Percentiles rank a stretch among this genome's conserved stretches.
Conservation (phyloP, 2,797 vertebrate genomes). For the Acanthornis magna region DNA sequence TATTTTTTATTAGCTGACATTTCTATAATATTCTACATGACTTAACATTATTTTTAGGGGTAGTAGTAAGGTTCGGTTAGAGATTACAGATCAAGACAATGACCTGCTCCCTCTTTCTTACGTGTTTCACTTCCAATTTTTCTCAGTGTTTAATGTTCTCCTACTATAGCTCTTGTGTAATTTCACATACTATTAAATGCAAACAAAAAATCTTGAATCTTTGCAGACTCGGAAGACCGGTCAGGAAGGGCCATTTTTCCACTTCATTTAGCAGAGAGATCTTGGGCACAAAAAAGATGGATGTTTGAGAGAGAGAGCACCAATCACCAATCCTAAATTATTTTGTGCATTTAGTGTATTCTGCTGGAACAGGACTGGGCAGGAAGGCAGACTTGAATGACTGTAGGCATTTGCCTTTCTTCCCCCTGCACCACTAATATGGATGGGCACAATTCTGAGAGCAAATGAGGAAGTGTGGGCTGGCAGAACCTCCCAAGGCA, state of each 20-base stretch:
- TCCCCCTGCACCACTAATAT: not conserved
- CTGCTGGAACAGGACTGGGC: not conserved
- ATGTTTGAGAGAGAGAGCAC: not conserved
- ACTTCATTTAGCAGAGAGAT: not conserved
- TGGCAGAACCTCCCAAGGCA: not conserved
- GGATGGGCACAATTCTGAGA: not conserved
- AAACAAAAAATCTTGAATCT: not conserved
- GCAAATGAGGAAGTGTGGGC: not conserved
- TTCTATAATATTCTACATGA: conserved; percentile 45
- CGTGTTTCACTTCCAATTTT: not conserved
- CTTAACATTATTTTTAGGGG: conserved; percentile 44
- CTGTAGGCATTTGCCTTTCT: not conserved
- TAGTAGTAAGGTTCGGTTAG: not conserved
- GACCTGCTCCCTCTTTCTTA: not conserved
- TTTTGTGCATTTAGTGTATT: not conserved
- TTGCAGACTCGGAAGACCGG: not conserved
- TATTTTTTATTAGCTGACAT: conserved; percentile 47
- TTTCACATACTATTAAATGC: not conserved
- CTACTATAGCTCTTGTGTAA: not conserved
- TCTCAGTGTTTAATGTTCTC: not conserved
- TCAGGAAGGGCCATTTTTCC: not conserved
- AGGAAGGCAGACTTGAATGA: not conserved
- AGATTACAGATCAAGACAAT: not conserved
- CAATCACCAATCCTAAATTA: not conserved
- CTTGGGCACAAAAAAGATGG: not conserved